A percentile compares a stretch with the other conserved stretches of the same genome.
phyloP scores from a whole-genome alignment of 1,140 invertebrate species.

The Chironomus striatipennis region DNA sequence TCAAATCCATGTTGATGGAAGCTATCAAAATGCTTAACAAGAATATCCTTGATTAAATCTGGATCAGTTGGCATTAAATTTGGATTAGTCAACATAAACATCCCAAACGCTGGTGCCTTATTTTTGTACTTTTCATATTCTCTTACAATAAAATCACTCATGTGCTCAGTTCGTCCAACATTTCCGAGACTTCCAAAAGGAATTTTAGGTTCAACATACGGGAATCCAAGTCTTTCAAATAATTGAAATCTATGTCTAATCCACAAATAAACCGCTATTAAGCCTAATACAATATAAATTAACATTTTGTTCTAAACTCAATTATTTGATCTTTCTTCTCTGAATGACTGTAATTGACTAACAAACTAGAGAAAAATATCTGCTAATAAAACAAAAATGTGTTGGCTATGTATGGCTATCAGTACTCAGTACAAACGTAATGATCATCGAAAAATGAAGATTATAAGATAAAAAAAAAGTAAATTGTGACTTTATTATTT shows the following conservation, averaged over 20 bases:
- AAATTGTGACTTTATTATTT: background rate
- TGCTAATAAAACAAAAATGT: too few relatives aligned
- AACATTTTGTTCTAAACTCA: too few relatives aligned
- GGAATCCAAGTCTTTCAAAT: conserved; percentile 28
- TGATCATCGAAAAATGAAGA: too few relatives aligned
- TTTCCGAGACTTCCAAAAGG: conserved; percentile 43
- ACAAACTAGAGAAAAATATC: too few relatives aligned
- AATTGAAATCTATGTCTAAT: too few relatives aligned
- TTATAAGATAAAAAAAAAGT: too few relatives aligned
- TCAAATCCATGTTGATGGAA: conserved; percentile 48
- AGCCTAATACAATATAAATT: too few relatives aligned
- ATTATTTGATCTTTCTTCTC: too few relatives aligned
- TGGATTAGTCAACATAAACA: conserved; percentile 42
- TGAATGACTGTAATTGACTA: too few relatives aligned
- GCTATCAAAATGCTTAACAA: conserved; percentile 50
- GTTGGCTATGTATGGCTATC: too few relatives aligned
- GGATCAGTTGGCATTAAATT: conserved; percentile 41
- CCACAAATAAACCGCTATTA: too few relatives aligned
- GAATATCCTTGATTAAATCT: conserved; percentile 46
- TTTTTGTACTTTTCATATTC: conserved; percentile 39
- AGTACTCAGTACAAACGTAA: too few relatives aligned
- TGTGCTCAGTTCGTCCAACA: conserved; percentile 37
- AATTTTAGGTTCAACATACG: conserved; percentile 36
- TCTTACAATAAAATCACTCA: conserved; percentile 40
- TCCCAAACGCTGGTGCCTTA: conserved; percentile 37